Percentiles rank a stretch among this genome's conserved stretches.
phyloP scores from a whole-genome alignment of 2,888 invertebrate genomes.

The Trichopria drosophilae region DNA sequence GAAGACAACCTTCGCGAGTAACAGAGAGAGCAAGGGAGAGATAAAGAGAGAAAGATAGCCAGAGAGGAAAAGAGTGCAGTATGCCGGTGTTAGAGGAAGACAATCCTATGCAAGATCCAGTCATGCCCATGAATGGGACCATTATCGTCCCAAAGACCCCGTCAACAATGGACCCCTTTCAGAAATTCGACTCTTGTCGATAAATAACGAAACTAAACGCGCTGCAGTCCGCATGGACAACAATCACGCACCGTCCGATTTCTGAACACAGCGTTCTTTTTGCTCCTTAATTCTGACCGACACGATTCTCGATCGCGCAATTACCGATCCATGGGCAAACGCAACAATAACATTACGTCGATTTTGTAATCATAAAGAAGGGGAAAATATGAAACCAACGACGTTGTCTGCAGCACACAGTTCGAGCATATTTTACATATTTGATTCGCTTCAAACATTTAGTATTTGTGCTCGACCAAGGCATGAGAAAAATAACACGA shows the following conservation, averaged over 20 bases:
- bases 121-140: slow-evolving; percentile 46
- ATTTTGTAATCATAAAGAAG: too few relatives aligned
- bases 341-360: slow-evolving; percentile 33
- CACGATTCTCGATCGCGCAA: not conserved
- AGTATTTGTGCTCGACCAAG: too few relatives aligned
- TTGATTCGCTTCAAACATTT: too few relatives aligned
- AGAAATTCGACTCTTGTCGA: slow-evolving; percentile 49
- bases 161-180: slow-evolving; percentile 47
- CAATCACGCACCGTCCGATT: slow-evolving; percentile 36
- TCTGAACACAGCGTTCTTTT: slow-evolving; percentile 3
- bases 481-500: too few relatives aligned
- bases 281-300: slow-evolving; percentile 9
- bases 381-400: too few relatives aligned
- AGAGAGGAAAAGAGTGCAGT: slow-evolving; percentile 13
- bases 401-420: too few relatives aligned
- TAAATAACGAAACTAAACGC: slow-evolving; percentile 46
- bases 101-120: slow-evolving; percentile 28
- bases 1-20: not conserved
- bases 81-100: slow-evolving; percentile 28
- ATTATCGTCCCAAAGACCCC: slow-evolving; percentile 41
- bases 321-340: slow-evolving; percentile 27
- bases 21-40: slow-evolving; percentile 18
- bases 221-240: slow-evolving; percentile 39
- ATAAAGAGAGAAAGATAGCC: slow-evolving; percentile 14
- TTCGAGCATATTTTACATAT: too few relatives aligned